A percentile compares a stretch with the other conserved stretches of the same genome.
Conservation (phyloP, 2,113 vertebrate genomes). For the Phocoena sinus region DNA sequence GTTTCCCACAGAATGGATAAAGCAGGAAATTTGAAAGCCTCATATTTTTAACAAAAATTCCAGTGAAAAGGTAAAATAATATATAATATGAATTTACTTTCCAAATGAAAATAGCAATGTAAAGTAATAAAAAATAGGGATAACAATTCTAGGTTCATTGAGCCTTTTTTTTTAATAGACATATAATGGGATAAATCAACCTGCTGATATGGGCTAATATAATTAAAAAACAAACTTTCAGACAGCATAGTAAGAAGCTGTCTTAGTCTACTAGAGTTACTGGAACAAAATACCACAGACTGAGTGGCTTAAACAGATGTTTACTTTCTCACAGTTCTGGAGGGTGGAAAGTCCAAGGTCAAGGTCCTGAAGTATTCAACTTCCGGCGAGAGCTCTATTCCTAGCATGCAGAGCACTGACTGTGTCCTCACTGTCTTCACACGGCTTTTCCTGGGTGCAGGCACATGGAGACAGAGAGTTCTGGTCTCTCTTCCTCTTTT, state of each 20-base stretch:
- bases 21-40: not conserved
- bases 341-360: not conserved
- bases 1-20: not conserved
- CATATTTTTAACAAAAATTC: not conserved
- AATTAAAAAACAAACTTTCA: not conserved
- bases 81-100: not conserved
- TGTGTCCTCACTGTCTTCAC: not conserved
- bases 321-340: not conserved
- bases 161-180: not conserved
- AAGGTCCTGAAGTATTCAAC: not conserved
- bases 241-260: not conserved
- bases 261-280: not conserved
- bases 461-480: not conserved
- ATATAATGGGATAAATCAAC: not conserved
- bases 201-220: not conserved
- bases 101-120: not conserved
- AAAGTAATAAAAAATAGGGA: not conserved
- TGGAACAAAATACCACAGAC: not conserved
- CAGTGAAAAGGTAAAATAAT: not conserved
- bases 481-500: not conserved
- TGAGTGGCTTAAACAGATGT: not conserved
- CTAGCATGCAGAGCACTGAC: not conserved
- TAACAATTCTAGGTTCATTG: not conserved
- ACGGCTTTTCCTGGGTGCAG: not conserved
- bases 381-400: not conserved